These are phyloP conservation scores for Rhodophaea formosa DNA, from an alignment of 2,888 invertebrate genomes.

Conservation along the genomic window DNA sequence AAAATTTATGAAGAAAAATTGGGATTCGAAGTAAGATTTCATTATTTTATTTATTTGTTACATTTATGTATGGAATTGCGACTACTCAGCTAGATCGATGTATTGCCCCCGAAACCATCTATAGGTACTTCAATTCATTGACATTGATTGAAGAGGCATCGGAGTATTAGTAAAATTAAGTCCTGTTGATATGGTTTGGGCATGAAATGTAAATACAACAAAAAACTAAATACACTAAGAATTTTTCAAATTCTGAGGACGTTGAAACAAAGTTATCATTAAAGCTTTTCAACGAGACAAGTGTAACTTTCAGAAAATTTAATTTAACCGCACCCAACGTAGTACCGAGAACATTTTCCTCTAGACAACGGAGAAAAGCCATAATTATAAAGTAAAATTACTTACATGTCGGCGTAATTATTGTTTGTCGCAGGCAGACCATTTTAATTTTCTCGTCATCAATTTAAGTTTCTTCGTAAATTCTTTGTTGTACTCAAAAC, in stretches of 20 bases:
- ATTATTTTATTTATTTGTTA: too few species aligned
- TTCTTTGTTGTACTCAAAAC: background rate
- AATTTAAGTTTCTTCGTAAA: background rate
- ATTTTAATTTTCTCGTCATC: background rate
- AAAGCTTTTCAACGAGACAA: background rate
- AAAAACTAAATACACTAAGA: background rate
- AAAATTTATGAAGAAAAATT: too few species aligned
- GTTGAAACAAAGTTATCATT: too few species aligned
- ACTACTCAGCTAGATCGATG: too few species aligned
- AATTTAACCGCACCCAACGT: too few species aligned
- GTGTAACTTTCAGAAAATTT: background rate
- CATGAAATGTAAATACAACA: background rate
- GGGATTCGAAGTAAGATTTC: too few species aligned
- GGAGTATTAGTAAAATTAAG: too few species aligned
- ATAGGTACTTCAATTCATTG: too few species aligned
- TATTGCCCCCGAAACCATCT: too few species aligned
- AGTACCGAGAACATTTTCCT: background rate
- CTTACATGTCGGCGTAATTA: background rate
- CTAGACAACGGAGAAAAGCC: background rate
- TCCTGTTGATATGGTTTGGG: too few species aligned
- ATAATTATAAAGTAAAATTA: background rate
- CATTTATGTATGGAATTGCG: too few species aligned
- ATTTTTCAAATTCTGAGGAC: background rate
- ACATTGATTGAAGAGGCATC: too few species aligned
- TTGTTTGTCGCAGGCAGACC: background rate